Percentiles rank a stretch among this genome's conserved stretches.
phyloP scores from a whole-genome alignment of 1,140 invertebrate species.

The Papilio aristodemus region DNA sequence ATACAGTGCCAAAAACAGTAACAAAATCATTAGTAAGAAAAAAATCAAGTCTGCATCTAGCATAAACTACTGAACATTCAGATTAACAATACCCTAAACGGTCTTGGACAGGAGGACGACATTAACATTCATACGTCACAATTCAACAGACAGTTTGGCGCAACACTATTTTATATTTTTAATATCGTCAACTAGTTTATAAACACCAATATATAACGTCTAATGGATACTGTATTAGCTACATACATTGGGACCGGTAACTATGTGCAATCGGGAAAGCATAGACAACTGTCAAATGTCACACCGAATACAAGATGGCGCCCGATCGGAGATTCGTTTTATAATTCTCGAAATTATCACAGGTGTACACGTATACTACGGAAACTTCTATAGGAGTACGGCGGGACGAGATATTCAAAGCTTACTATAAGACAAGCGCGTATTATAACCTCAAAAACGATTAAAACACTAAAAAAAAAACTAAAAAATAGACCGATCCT shows the following conservation, averaged over 20 bases:
- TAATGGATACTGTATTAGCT: conserved; percentile 65
- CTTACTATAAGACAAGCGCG: neutral
- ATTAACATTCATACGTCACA: conserved; percentile 72
- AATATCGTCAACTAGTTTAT: conserved; percentile 68
- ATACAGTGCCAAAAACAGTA: conserved; percentile 78
- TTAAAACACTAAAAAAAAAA: conserved; percentile 2
- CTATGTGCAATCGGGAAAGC: conserved; percentile 41
- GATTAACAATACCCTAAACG: conserved; percentile 67
- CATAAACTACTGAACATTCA: conserved; percentile 70
- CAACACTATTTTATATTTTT: conserved; percentile 48
- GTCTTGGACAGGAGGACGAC: conserved; percentile 44
- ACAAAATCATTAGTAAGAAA: conserved; percentile 77
- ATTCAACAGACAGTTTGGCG: conserved; percentile 69
- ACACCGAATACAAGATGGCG: conserved; percentile 18
- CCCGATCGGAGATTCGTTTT: conserved; percentile 26
- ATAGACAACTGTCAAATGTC: conserved; percentile 22
- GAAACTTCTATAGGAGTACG: neutral
- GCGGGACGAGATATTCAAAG: neutral
- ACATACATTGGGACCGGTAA: conserved; percentile 45
- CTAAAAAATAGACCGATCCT: conserved; percentile 25
- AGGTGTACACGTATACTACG: conserved; percentile 26
- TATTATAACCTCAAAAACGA: conserved; percentile 14
- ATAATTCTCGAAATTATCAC: conserved; percentile 22
- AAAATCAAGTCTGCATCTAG: conserved; percentile 74
- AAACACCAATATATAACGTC: conserved; percentile 66